Percentiles rank a stretch among this genome's conserved stretches.
Evolutionary conservation across 2,888 invertebrate genomes (phyloP).

Genomic region (Drosophila ochracea): DNA sequence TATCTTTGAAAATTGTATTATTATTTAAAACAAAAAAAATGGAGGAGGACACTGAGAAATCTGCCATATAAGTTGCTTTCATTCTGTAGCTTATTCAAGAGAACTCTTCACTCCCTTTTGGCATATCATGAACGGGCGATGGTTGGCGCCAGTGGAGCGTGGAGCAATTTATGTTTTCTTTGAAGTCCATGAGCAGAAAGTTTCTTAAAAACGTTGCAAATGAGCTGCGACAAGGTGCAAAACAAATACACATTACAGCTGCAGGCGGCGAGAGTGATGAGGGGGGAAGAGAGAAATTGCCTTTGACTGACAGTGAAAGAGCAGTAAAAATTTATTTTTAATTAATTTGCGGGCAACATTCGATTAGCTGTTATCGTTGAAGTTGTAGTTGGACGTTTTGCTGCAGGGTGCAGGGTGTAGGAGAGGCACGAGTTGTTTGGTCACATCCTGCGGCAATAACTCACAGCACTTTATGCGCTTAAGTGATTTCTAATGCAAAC

Average conservation of each 20-base stretch:
- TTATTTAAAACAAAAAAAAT: neutral
- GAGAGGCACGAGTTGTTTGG: constrained; percentile 39
- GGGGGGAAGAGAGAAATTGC: neutral
- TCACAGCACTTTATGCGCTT: constrained; percentile 81
- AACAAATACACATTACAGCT: constrained; percentile 2
- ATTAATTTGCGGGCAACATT: constrained; percentile 66
- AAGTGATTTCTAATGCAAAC: constrained; percentile 82
- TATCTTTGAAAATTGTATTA: neutral
- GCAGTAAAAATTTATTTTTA: constrained; percentile 47
- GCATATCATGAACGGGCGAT: no score
- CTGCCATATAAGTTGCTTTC: neutral
- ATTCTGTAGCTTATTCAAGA: neutral
- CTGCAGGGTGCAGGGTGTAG: neutral
- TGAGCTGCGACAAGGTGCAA: constrained; percentile 13
- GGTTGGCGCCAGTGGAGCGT: constrained; percentile 39
- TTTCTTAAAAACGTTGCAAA: constrained; percentile 53
- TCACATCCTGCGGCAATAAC: constrained; percentile 80
- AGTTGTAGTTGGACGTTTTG: neutral
- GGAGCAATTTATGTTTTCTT: constrained; percentile 59
- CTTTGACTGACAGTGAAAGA: constrained; percentile 13
- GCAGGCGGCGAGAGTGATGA: neutral
- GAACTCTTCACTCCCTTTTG: neutral
- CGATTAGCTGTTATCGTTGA: constrained; percentile 19
- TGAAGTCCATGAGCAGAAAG: constrained; percentile 70
- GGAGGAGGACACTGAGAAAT: neutral